A percentile compares a stretch with the other conserved stretches of the same genome.
phyloP scores from a whole-genome alignment of 2,888 invertebrate species.

The Ornithoptera alexandrae region DNA sequence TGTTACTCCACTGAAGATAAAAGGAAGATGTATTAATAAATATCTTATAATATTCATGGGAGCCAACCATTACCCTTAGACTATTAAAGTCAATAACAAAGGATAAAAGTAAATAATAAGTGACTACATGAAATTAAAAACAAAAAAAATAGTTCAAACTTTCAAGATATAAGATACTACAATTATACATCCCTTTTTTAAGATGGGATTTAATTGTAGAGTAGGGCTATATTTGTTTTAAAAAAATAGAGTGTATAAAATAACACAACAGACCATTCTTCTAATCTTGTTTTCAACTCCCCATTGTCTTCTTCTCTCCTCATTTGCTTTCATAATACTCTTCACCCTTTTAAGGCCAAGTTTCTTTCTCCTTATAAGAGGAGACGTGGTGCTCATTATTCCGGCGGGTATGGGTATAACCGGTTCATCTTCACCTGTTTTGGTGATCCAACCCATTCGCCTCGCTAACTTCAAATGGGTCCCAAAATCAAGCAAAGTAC shows the following conservation, averaged over 20 bases:
- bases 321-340: constrained; percentile 30
- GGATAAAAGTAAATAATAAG: too few species aligned
- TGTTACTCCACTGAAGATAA: too few species aligned
- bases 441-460: constrained; percentile 66
- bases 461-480: constrained; percentile 68
- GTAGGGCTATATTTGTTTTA: background rate
- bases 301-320: constrained; percentile 39
- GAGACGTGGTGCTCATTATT: constrained; percentile 46
- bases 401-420: constrained; percentile 42
- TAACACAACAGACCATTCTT: constrained; percentile 7
- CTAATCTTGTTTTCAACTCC: constrained; percentile 18
- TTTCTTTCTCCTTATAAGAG: constrained; percentile 50
- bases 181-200: too few species aligned
- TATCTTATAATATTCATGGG: too few species aligned
- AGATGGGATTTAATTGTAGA: too few species aligned
- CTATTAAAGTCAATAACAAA: too few species aligned
- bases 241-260: background rate
- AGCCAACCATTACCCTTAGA: too few species aligned
- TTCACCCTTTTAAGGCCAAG: constrained; percentile 44
- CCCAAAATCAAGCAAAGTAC: constrained; percentile 66
- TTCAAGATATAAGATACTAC: too few species aligned
- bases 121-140: too few species aligned
- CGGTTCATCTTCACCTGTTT: constrained; percentile 39
- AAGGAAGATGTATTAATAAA: too few species aligned
- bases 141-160: too few species aligned